Evolutionary conservation across 2,888 invertebrate species (phyloP), one percentile per base, ranked within the genome.

Genomic region (Lampropteryx suffumata): DNA sequence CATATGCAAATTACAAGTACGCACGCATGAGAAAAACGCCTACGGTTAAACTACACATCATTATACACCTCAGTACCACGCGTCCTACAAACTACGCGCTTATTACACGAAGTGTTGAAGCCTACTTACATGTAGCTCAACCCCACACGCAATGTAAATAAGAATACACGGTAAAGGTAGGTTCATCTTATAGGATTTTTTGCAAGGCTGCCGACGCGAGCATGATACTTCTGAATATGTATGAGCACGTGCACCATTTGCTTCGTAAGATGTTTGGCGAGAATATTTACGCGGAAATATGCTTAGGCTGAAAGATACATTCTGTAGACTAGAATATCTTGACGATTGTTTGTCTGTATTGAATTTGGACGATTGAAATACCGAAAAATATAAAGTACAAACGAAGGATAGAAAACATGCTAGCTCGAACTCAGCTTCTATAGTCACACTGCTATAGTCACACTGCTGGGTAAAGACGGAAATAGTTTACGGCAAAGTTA

Each of bases 231-330:
- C 57, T 82, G 74, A 82, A 82, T 80, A 82, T 82, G 73, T 75
- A 82, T 76, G 69, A 67, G 57, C 78, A 76, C 75, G 76, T 62
- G 61, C 69, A 62, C 67, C 69, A 68, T 70, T 74, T 74, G 67
- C 71, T 65, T 66, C 67, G 69, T 67, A 61, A 62, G 64, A 57
- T 51, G 67, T 59, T 57, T 49, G 63, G 61, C 59, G 55, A 55
- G 24, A 42, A 55, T 54, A 54, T 41, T 34, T 12, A 60, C 53
- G 58, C 28, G 14, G 17, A 27, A 41, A 35, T 32, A 39, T 48
- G 41, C 30, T 36, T 10, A 32, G 7, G 11, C n/a, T 10, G 24
- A 30, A 29, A 29, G 10, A 35, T 7, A 7, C n/a, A n/a, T n/a
- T n/a, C n/a, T n/a, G n/a, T n/a, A n/a, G n/a, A n/a, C n/a, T n/a